Evolutionary conservation across 2,113 vertebrate genomes (phyloP), one percentile per base, ranked within the genome.

Genomic region (Gadus macrocephalus): DNA sequence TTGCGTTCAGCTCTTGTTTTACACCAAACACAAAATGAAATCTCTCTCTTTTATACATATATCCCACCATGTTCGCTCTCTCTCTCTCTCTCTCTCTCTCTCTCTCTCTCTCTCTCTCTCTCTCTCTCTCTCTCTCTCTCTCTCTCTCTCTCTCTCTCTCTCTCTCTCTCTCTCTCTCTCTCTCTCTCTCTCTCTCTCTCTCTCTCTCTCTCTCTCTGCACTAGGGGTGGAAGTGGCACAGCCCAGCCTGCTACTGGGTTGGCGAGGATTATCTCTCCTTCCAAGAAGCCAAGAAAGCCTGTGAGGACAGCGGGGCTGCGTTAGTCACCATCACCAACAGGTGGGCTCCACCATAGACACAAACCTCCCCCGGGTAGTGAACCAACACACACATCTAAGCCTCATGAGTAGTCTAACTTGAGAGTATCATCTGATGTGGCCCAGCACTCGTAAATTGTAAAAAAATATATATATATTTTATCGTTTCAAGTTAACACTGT

Each of bases 191-290:
- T 20, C 35, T 59, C n/a, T 22, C 17, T 64, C 11, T n/a, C 6
- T 20, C 35, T 59, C n/a, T 22, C 17, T 64, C 11, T n/a, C 6
- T 20, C 35, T 59, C n/a, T 22, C 17, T 64, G 53, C 76, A 9
- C 12, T 49, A 99, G 97, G 95, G 96, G 69, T 98, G 97, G 97
- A 98, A 94, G 53, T 98, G 96, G 95, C 96, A 98, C 86, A 96
- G 93, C 87, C 94, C 97, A 8, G 93, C 95, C 15, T 99, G 97
- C 88, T 98, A 95, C 83, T 96, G 93, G 93, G 90, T 98, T 56
- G 94, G 94, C 0, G 95, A 98, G 77, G 94, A 96, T 77, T 89
- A 87, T 0, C 81, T 93, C 63, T 79, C 89, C 28, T 99, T 96
- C 71, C 88, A 90, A 0, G 93, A 94, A 0, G 97, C 96, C 64